phyloP scores from a whole-genome alignment of 2,888 invertebrate species.

The Hemicrepidius hirtus region DNA sequence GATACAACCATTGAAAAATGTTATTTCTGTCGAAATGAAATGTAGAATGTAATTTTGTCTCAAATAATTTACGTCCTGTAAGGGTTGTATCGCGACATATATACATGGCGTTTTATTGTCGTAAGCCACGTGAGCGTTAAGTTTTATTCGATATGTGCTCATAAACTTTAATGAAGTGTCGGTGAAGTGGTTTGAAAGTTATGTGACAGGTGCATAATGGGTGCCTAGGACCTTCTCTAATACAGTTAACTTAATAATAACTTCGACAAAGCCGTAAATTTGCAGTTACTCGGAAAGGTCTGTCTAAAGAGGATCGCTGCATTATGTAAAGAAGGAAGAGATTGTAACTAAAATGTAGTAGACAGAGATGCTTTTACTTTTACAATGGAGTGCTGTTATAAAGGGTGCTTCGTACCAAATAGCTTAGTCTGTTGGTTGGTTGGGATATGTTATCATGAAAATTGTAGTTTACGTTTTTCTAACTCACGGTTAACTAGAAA shows the following conservation, averaged over 20 bases:
- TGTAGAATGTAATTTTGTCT: not conserved
- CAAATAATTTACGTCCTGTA: not conserved
- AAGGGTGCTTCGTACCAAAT: conserved; percentile 36
- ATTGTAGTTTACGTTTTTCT: conserved; percentile 15
- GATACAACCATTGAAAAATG: not conserved
- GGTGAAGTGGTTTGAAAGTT: conserved; percentile 46
- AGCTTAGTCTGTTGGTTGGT: conserved; percentile 23
- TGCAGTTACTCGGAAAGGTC: conserved; percentile 43
- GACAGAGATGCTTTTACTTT: conserved; percentile 41
- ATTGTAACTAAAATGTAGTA: conserved; percentile 32
- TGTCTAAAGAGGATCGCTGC: conserved; percentile 37
- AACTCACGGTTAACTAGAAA: too few relatives aligned
- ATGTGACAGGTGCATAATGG: conserved; percentile 49
- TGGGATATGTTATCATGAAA: conserved; percentile 40
- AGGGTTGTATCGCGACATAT: conserved; percentile 15
- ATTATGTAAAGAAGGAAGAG: conserved; percentile 45
- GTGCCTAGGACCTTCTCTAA: conserved; percentile 36
- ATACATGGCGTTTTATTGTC: conserved; percentile 4
- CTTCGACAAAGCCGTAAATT: conserved; percentile 49
- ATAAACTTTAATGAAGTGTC: conserved; percentile 46
- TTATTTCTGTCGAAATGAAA: conserved; percentile 8
- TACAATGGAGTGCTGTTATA: conserved; percentile 42
- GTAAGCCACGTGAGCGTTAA: conserved; percentile 18
- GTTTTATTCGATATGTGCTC: conserved; percentile 39
- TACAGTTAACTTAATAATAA: conserved; percentile 51